phyloP scores from a whole-genome alignment of 2,888 invertebrate species.

The Drosophila fungiperda region DNA sequence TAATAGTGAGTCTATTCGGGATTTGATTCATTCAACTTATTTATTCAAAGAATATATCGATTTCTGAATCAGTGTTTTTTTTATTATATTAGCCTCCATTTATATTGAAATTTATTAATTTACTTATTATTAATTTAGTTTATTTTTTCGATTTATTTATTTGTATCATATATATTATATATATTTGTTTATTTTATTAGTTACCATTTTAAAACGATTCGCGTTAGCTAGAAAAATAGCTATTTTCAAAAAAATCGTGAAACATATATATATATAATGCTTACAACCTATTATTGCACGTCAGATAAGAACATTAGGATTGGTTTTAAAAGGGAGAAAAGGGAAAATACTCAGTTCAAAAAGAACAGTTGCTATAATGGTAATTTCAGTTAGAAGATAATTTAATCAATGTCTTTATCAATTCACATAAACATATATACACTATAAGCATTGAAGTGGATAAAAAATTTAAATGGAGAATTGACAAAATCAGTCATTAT shows the following conservation, averaged over 20 bases:
- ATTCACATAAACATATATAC: neutral
- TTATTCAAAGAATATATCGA: neutral
- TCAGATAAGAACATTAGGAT: neutral
- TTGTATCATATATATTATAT: neutral
- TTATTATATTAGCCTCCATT: neutral
- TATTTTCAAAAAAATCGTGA: neutral
- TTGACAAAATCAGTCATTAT: too few relatives aligned
- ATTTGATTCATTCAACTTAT: neutral
- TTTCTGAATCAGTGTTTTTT: neutral
- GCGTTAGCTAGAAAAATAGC: neutral
- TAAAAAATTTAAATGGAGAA: neutral
- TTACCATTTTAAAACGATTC: neutral
- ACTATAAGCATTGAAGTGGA: neutral
- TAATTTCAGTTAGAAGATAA: neutral
- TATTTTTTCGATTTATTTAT: neutral
- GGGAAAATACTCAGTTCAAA: neutral
- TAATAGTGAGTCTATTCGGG: neutral
- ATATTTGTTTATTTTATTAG: neutral
- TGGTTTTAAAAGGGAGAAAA: neutral
- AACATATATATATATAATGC: neutral
- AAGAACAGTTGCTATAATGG: neutral
- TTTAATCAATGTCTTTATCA: neutral
- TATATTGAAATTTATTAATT: neutral
- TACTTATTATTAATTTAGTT: neutral
- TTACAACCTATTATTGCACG: neutral